These are phyloP conservation scores for Limnephilus rhombicus DNA, from an alignment of 2,888 invertebrate species.

Conservation along the genomic window DNA sequence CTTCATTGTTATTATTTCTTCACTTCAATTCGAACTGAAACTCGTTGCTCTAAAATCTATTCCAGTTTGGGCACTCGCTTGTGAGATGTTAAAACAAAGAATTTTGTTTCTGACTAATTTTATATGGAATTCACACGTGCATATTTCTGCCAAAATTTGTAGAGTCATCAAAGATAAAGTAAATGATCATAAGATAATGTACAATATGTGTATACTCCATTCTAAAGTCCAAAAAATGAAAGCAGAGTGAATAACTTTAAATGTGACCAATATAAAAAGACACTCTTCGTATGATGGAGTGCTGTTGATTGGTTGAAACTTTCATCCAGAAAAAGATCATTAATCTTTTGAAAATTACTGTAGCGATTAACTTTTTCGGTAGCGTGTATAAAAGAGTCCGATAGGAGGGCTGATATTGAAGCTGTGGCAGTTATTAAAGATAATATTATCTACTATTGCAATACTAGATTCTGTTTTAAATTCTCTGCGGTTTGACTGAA, in stretches of 20 bases:
- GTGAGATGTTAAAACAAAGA: too few species aligned
- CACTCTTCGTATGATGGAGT: neutral
- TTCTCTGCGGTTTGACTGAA: too few species aligned
- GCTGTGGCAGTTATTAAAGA: neutral
- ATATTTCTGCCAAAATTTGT: slow-evolving; percentile 10
- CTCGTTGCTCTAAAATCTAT: neutral
- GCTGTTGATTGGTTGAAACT: neutral
- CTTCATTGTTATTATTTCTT: neutral
- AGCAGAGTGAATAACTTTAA: neutral
- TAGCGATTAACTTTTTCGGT: neutral
- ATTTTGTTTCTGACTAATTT: neutral
- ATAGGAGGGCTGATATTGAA: neutral
- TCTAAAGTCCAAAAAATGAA: neutral
- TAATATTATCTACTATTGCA: neutral
- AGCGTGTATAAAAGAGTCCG: neutral
- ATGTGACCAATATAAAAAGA: neutral
- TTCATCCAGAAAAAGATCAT: neutral
- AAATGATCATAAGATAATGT: neutral
- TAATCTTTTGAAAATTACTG: neutral
- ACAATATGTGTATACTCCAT: neutral
- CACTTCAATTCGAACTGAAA: neutral
- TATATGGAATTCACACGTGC: neutral
- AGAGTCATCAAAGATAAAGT: neutral
- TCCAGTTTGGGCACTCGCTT: neutral
- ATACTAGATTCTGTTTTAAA: neutral